Conservation (phyloP, 2,888 invertebrate species). For the Chydorus sphaericus region DNA sequence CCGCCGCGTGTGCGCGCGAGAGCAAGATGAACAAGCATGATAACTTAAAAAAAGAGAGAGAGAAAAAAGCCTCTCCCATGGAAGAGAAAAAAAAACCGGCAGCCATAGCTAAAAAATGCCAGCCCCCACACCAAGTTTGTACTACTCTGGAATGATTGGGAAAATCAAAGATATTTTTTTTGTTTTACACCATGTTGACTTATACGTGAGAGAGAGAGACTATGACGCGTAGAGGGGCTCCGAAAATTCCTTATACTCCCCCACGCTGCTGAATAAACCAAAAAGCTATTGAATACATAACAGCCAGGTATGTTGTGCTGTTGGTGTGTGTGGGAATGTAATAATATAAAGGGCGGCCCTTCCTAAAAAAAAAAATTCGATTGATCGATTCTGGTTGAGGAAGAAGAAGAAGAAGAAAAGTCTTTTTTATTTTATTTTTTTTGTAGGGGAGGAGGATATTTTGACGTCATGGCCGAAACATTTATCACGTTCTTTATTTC, state of each 20-base stretch:
- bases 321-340: too few species aligned
- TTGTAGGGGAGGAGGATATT: not conserved
- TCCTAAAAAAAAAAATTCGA: too few species aligned
- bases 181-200: not conserved
- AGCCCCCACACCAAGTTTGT: constrained; percentile 7
- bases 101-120: not conserved
- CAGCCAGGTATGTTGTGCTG: constrained; percentile 1
- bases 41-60: not conserved
- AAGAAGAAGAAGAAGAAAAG: too few species aligned
- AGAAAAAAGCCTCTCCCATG: not conserved
- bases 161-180: not conserved
- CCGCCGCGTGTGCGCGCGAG: not conserved
- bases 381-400: constrained; percentile 1
- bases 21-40: constrained; percentile 6
- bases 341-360: too few species aligned
- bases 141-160: too few species aligned
- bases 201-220: too few species aligned
- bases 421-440: not conserved
- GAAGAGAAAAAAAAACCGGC: not conserved
- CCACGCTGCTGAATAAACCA: not conserved
- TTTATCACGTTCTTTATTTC: constrained; percentile 5
- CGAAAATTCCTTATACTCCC: too few species aligned
- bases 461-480: constrained; percentile 1
- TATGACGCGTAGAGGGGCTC: too few species aligned
- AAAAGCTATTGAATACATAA: constrained; percentile 2